Percentiles rank a stretch among this genome's conserved stretches.
phyloP scores from a whole-genome alignment of 2,113 vertebrate species.

The Potamarius usumacintae region DNA sequence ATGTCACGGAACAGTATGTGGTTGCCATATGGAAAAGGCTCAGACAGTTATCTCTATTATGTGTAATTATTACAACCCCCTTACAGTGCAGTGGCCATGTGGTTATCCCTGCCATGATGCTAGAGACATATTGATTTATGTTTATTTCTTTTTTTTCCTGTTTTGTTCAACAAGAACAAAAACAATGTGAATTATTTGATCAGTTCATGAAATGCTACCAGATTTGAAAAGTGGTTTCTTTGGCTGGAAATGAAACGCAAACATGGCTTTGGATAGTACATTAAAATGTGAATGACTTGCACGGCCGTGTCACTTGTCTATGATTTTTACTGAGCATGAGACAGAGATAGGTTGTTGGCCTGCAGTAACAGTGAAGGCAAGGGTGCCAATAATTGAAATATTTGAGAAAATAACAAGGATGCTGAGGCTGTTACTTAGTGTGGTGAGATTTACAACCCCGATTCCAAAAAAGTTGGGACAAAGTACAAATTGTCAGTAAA shows the following conservation, averaged over 20 bases:
- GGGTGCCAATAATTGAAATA: neutral
- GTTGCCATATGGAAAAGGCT: conserved; percentile 33
- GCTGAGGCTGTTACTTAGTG: neutral
- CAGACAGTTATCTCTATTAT: conserved; percentile 28
- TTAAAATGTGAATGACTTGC: neutral
- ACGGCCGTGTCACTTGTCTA: neutral
- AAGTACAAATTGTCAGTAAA: too few species aligned
- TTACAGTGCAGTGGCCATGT: neutral
- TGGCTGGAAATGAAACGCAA: too few species aligned
- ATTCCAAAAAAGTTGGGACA: too few species aligned
- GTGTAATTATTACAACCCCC: conserved; percentile 34
- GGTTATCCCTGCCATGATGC: neutral
- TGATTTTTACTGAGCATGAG: neutral
- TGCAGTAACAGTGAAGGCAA: neutral
- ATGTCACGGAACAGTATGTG: conserved; percentile 30
- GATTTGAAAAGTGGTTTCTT: too few species aligned
- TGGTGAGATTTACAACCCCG: too few species aligned
- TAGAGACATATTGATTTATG: neutral
- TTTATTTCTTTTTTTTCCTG: neutral
- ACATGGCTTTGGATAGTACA: too few species aligned
- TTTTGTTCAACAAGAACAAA: neutral
- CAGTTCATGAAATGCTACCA: neutral
- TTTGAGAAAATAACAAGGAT: too few species aligned
- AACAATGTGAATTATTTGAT: neutral
- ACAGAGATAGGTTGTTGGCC: neutral